Conservation (phyloP, 92 coral and sea anemone genomes). For the Hydrozoanthus gracilis region DNA sequence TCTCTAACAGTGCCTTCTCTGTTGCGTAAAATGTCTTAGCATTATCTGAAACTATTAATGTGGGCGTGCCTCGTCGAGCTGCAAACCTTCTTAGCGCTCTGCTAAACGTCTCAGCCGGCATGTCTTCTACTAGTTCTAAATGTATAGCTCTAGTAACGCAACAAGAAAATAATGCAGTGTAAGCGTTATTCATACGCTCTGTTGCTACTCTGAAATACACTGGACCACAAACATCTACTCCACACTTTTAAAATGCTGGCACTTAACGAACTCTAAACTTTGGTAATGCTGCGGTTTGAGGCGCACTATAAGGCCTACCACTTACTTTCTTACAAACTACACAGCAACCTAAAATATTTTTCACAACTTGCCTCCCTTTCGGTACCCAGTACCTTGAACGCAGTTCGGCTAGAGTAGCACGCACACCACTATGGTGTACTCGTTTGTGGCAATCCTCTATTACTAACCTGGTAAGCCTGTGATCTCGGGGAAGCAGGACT, state of each 20-base stretch:
- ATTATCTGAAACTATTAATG: no score
- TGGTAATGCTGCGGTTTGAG: no score
- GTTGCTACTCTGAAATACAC: background rate
- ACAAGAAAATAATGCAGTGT: constrained; percentile 50
- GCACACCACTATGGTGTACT: background rate
- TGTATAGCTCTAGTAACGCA: constrained; percentile 32
- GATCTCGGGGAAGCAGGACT: constrained; percentile 27
- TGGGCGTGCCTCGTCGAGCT: constrained; percentile 35
- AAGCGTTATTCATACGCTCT: constrained; percentile 2
- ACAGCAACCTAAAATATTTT: constrained; percentile 31
- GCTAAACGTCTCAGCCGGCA: constrained; percentile 42
- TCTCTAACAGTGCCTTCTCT: constrained; percentile 41
- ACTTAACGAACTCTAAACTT: constrained; percentile 38
- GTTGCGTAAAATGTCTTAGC: background rate
- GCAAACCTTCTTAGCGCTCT: constrained; percentile 46
- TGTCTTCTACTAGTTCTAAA: no score
- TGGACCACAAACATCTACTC: constrained; percentile 35
- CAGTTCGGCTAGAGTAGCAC: constrained; percentile 35
- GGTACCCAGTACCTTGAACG: no score
- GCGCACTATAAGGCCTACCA: constrained; percentile 22
- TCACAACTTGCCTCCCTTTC: constrained; percentile 32
- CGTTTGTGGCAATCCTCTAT: constrained; percentile 31
- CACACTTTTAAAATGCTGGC: constrained; percentile 9
- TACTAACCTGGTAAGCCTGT: constrained; percentile 35
- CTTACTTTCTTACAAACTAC: constrained; percentile 47